Percentiles rank a stretch among this genome's conserved stretches.
phyloP scores from a whole-genome alignment of 2,113 vertebrate genomes.

The Notothenia coriiceps region DNA sequence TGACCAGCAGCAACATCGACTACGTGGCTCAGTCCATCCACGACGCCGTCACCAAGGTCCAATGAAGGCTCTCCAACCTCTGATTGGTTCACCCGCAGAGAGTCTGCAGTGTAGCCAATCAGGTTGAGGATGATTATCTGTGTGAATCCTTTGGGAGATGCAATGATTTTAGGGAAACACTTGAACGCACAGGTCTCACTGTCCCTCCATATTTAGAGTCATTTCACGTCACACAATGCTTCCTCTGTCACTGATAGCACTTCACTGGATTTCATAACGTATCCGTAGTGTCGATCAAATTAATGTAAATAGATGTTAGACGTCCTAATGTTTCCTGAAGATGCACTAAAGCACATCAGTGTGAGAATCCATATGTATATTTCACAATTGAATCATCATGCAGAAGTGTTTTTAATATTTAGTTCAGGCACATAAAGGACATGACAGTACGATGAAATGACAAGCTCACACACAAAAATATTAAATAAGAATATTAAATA shows the following conservation, averaged over 20 bases:
- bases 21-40: conserved; percentile 96
- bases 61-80: conserved; percentile 78
- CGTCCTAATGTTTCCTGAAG: background rate
- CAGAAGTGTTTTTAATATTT: background rate
- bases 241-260: background rate
- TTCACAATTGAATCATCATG: background rate
- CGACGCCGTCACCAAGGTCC: conserved; percentile 90
- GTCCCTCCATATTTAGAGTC: background rate
- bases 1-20: conserved; percentile 95
- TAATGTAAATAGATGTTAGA: conserved; percentile 39
- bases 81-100: conserved; percentile 36
- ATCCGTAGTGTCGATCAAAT: conserved; percentile 21
- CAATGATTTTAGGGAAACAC: conserved; percentile 41
- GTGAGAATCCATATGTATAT: background rate
- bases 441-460: too few species aligned
- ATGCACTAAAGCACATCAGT: background rate
- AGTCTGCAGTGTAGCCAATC: conserved; percentile 35
- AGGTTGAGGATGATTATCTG: conserved; percentile 1
- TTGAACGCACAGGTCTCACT: conserved; percentile 25
- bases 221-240: conserved; percentile 2
- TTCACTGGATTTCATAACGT: background rate
- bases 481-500: too few species aligned
- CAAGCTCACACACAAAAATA: too few species aligned
- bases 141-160: conserved; percentile 32
- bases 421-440: too few species aligned